Evolutionary conservation across 1,140 invertebrate species (phyloP), one percentile per base, ranked within the genome.

Genomic region (Mizuhopecten yessoensis): DNA sequence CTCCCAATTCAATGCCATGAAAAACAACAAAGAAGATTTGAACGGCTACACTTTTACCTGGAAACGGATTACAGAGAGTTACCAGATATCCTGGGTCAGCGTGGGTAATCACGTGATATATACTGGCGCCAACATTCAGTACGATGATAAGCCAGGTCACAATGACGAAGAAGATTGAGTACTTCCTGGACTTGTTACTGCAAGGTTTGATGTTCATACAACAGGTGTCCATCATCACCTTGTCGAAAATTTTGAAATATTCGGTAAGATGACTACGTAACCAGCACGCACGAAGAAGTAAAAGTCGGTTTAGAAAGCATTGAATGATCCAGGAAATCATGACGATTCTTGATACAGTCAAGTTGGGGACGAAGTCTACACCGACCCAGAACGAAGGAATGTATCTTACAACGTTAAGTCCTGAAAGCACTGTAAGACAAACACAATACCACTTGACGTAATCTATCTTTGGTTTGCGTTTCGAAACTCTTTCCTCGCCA

Each of bases 381-480:
- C 89, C 89, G n/a, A 87, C 45, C 89, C 89, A 90, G 42, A 90
- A 90, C 15, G 75, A 86, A n/a, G 89, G 89, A 87, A 90, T 39
- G 33, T 90, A 90, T 34, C 89, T 34, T 13, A 87, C 36, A 29
- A 89, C 36, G 45, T 89, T 89, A 2, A 89, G 13, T 9, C 36
- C 45, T n/a, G 45, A 45, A 2, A 89, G 29, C 7, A 89, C 33
- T 10, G 57, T 75, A 7, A 75, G 23, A 75, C 57, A 75, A 2
- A 75, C 57, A 29, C 57, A 29, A 29, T 75, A 75, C 57, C 15
- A 75, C 57, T 75, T 75, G n/a, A 75, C 23, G 57, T 29, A n/a
- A 29, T 23, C 57, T 1, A n/a, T 29, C 57, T 75, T 75, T n/a
- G 57, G 57, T 1, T n/a, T 75, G n/a, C 3, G 57, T 75, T 75